phyloP scores from a whole-genome alignment of 2,113 vertebrate species.

The Notarius quadriscutis region DNA sequence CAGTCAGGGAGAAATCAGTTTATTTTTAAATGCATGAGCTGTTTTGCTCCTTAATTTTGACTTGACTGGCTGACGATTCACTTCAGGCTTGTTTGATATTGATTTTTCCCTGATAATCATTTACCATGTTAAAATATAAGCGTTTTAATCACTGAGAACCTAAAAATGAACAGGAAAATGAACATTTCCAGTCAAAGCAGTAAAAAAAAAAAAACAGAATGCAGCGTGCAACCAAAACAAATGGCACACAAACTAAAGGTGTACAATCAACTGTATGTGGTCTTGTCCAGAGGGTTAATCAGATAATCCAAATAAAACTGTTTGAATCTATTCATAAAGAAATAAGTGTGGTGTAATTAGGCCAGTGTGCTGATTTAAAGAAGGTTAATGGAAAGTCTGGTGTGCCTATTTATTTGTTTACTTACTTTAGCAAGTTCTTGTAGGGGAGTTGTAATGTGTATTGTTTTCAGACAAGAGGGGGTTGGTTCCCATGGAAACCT shows the following conservation, averaged over 20 bases:
- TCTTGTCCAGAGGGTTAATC: not conserved
- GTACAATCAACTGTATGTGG: not conserved
- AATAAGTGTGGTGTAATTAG: not conserved
- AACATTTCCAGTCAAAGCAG: no score
- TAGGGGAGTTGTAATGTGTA: slow-evolving; percentile 1
- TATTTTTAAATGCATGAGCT: no score
- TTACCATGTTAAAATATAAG: no score
- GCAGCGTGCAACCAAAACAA: not conserved
- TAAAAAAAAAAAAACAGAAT: no score
- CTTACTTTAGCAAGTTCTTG: not conserved
- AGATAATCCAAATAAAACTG: not conserved
- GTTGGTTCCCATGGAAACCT: slow-evolving; percentile 45
- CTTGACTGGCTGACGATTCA: no score
- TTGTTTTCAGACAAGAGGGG: slow-evolving; percentile 22
- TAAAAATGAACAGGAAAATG: no score
- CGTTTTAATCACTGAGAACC: no score
- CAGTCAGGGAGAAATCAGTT: not conserved
- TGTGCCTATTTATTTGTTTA: not conserved
- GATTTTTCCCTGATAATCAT: no score
- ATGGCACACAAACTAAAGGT: not conserved
- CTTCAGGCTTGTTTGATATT: no score
- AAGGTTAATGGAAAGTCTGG: not conserved
- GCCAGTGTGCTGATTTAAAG: not conserved
- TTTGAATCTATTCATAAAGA: not conserved
- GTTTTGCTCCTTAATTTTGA: no score